Conservation (phyloP, 2,113 vertebrate genomes). For the Nyctereutes procyonoides region DNA sequence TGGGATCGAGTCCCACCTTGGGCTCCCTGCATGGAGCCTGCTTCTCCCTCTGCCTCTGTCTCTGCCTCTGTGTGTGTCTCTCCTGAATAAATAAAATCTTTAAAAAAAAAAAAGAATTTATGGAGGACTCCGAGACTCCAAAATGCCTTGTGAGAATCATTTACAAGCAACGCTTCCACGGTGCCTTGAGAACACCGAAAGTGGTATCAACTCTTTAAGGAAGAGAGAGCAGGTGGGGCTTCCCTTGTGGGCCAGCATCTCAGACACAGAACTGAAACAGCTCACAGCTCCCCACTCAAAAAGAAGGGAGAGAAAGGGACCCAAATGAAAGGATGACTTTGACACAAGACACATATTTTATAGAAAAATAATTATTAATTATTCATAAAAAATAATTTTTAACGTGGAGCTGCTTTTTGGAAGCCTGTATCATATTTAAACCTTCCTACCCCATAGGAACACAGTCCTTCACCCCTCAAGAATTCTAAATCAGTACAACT, state of each 20-base stretch:
- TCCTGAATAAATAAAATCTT: too few relatives aligned
- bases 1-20: too few relatives aligned
- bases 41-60: too few relatives aligned
- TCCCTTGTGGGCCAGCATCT: not conserved
- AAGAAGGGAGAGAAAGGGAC: not conserved
- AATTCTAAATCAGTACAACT: not conserved
- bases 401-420: not conserved
- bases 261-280: not conserved
- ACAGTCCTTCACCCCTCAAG: not conserved
- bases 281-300: not conserved
- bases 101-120: not conserved
- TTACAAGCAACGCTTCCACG: not conserved
- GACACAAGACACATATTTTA: not conserved
- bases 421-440: constrained; percentile 1
- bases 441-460: not conserved
- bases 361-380: not conserved
- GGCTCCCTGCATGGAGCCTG: too few relatives aligned
- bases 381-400: not conserved
- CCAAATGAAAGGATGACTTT: not conserved
- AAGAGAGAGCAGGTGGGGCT: not conserved
- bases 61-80: too few relatives aligned
- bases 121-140: not conserved
- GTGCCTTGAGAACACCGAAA: not conserved
- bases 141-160: not conserved
- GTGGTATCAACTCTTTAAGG: not conserved